These are phyloP conservation scores for Grammomys surdaster DNA, from an alignment of 2,113 vertebrate species.

Conservation along the genomic window DNA sequence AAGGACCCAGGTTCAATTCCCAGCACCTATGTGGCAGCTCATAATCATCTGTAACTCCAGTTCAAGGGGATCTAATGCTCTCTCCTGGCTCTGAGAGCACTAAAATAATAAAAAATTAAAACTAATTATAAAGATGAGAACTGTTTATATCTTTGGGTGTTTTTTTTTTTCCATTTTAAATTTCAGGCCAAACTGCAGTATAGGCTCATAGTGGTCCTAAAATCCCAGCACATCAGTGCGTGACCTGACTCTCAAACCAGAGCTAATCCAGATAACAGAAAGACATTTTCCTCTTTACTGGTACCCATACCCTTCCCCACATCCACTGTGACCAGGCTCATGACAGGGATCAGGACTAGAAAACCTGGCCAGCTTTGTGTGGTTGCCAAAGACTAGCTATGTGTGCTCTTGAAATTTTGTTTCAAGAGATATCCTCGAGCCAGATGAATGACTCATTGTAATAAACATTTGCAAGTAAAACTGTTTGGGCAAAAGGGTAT, in stretches of 20 bases:
- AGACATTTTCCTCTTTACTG: not conserved
- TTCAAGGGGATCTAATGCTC: not conserved
- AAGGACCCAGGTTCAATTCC: not conserved
- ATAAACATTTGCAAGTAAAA: not conserved
- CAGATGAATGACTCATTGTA: not conserved
- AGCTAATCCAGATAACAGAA: not conserved
- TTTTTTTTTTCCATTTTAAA: not conserved
- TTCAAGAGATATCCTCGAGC: not conserved
- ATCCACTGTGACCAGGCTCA: no score
- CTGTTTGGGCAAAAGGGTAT: not conserved
- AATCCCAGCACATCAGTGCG: not conserved
- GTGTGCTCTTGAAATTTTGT: not conserved
- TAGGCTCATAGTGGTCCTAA: not conserved
- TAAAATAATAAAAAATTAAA: not conserved
- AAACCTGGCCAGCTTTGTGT: not conserved
- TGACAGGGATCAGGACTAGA: not conserved
- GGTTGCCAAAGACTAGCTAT: not conserved
- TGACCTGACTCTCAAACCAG: not conserved
- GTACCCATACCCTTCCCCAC: rapidly evolving
- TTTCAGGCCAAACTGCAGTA: not conserved
- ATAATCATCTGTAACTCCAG: not conserved
- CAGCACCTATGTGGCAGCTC: not conserved
- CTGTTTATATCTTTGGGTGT: not conserved
- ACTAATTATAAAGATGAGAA: not conserved
- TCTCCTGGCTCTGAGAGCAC: not conserved